These are phyloP conservation scores for Himalopsyche japonica DNA, from an alignment of 2,888 invertebrate species.

Conservation along the genomic window DNA sequence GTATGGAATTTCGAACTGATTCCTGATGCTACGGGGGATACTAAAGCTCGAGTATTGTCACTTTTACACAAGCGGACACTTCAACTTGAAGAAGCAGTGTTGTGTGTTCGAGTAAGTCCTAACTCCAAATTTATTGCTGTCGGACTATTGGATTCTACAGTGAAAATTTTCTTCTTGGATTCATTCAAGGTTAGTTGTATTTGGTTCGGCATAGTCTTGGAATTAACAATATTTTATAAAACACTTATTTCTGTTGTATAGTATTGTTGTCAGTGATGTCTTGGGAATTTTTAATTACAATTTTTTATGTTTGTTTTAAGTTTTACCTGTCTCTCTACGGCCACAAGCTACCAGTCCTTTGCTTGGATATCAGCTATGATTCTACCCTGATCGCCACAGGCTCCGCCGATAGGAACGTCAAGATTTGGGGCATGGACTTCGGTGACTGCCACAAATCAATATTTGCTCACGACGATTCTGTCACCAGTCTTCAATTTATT, in stretches of 20 bases:
- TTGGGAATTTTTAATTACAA: not conserved
- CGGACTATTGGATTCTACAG: slow-evolving; percentile 88
- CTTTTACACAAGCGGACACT: slow-evolving; percentile 79
- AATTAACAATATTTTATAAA: too few relatives aligned
- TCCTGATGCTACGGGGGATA: slow-evolving; percentile 64
- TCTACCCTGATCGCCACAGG: slow-evolving; percentile 88
- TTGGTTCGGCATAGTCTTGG: not conserved
- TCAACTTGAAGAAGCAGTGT: slow-evolving; percentile 84
- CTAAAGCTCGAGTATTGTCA: slow-evolving; percentile 71
- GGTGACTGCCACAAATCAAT: slow-evolving; percentile 97
- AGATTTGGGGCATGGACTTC: slow-evolving; percentile 98
- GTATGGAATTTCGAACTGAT: slow-evolving; percentile 93
- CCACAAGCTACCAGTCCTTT: slow-evolving; percentile 91
- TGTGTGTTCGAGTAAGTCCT: slow-evolving; percentile 81
- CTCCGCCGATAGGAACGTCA: slow-evolving; percentile 92
- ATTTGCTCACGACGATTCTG: slow-evolving; percentile 95
- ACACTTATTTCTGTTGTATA: not conserved
- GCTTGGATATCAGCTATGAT: slow-evolving; percentile 91
- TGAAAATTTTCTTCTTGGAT: slow-evolving; percentile 93
- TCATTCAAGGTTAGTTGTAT: slow-evolving; percentile 78
- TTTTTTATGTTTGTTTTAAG: slow-evolving; percentile 52
- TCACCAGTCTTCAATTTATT: slow-evolving; percentile 87
- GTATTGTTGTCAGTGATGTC: too few relatives aligned
- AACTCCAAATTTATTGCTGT: slow-evolving; percentile 88
- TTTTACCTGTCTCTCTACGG: slow-evolving; percentile 94